These are phyloP conservation scores for Manduca sexta DNA, from an alignment of 1,140 invertebrate species.

Conservation along the genomic window DNA sequence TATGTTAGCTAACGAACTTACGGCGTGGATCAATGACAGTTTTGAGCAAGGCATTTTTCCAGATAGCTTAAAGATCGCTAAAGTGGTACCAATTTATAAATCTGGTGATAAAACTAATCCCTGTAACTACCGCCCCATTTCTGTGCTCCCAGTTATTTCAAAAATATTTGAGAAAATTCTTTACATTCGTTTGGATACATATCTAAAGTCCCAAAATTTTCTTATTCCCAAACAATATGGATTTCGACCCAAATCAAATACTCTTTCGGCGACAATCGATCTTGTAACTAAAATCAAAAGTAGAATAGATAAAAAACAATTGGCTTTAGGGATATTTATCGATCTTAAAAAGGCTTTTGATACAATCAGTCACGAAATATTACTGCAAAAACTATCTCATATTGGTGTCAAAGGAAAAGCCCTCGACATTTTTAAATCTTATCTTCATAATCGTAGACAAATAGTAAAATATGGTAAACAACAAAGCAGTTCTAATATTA, in stretches of 20 bases:
- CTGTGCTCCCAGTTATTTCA: not conserved
- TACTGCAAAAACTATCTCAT: no score
- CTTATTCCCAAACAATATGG: constrained; percentile 1
- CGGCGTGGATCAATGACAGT: no score
- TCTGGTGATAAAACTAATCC: no score
- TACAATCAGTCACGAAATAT: not conserved
- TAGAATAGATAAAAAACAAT: not conserved
- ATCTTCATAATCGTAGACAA: no score
- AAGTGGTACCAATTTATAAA: no score
- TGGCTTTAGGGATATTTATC: constrained; percentile 2
- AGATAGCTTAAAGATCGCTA: no score
- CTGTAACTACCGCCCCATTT: no score
- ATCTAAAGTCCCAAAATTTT: constrained; percentile 3
- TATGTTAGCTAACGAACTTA: no score
- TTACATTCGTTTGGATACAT: constrained; percentile 12
- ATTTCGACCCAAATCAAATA: constrained; percentile 5
- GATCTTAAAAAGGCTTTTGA: constrained; percentile 2
- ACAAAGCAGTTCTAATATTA: constrained; percentile 6
- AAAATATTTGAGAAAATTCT: constrained; percentile 21
- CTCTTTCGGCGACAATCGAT: not conserved
- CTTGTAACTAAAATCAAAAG: constrained; percentile 5
- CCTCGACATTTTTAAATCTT: no score
- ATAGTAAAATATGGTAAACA: constrained; percentile 14
- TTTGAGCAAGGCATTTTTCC: no score
- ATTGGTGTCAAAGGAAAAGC: no score